Conservation (phyloP, 2,888 invertebrate genomes). For the Drymonia ruficornis region DNA sequence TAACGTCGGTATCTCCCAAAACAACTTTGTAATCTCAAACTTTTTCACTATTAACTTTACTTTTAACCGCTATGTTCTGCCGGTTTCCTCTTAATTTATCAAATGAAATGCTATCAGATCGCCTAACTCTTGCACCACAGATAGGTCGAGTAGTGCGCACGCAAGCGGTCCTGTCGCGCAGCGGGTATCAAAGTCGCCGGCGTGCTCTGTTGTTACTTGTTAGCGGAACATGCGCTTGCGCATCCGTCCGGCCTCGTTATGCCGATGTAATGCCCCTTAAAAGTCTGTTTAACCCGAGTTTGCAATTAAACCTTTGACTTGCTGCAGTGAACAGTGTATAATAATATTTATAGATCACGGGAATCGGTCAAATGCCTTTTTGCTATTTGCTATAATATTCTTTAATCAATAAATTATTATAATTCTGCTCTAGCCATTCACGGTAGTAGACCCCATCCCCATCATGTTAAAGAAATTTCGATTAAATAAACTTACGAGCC, state of each 20-base stretch:
- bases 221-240: slow-evolving; percentile 47
- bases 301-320: slow-evolving; percentile 30
- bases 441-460: too few relatives aligned
- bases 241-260: slow-evolving; percentile 57
- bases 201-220: slow-evolving; percentile 60
- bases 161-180: slow-evolving; percentile 72
- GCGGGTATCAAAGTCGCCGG: slow-evolving; percentile 72
- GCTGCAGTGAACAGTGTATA: not conserved
- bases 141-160: slow-evolving; percentile 53
- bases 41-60: too few relatives aligned
- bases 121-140: slow-evolving; percentile 49
- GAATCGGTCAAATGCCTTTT: too few relatives aligned
- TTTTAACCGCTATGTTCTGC: too few relatives aligned
- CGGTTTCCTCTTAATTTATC: too few relatives aligned
- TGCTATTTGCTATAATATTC: too few relatives aligned
- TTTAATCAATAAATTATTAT: too few relatives aligned
- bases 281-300: slow-evolving; percentile 31
- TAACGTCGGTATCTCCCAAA: too few relatives aligned
- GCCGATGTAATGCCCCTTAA: slow-evolving; percentile 34
- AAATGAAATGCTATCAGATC: slow-evolving; percentile 10
- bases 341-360: not conserved
- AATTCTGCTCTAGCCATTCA: too few relatives aligned
- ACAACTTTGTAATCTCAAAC: too few relatives aligned
- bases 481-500: too few relatives aligned
- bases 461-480: too few relatives aligned